phyloP scores from a whole-genome alignment of 2,797 vertebrate species.

The Bradypodion pumilum region DNA sequence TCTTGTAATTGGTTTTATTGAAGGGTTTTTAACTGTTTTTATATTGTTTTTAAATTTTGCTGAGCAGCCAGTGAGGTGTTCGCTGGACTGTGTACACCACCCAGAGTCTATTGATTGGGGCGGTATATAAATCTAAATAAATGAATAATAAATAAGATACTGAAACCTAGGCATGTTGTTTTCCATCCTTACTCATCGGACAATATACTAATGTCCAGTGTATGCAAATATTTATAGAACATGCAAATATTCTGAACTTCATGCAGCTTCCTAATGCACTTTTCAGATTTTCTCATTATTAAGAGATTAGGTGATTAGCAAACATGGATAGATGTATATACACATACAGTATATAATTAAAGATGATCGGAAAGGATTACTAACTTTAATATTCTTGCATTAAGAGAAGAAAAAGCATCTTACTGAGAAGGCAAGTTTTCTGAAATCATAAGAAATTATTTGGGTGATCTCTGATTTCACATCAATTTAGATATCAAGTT shows the following conservation, averaged over 20 bases:
- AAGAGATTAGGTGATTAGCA: background rate
- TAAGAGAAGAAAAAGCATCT: constrained; percentile 35
- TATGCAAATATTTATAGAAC: background rate
- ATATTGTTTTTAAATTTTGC: too few relatives aligned
- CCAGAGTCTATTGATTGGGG: too few relatives aligned
- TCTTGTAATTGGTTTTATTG: too few relatives aligned
- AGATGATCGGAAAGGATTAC: background rate
- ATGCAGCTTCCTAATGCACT: constrained; percentile 1
- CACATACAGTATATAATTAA: background rate
- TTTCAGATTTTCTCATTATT: background rate
- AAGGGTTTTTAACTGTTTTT: too few relatives aligned
- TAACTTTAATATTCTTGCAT: constrained; percentile 25
- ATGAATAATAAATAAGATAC: background rate
- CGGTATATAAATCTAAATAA: too few relatives aligned
- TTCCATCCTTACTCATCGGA: background rate
- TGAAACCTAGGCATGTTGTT: background rate
- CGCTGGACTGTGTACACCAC: too few relatives aligned
- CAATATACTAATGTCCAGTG: background rate
- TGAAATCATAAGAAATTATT: constrained; percentile 18
- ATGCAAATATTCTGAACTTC: background rate
- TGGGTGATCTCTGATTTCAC: constrained; percentile 31
- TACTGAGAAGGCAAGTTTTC: constrained; percentile 27
- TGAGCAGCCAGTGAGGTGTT: too few relatives aligned
- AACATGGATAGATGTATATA: background rate
- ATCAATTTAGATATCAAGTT: background rate